phyloP scores from a whole-genome alignment of 2,888 invertebrate species.

The Rhodophaea formosa region DNA sequence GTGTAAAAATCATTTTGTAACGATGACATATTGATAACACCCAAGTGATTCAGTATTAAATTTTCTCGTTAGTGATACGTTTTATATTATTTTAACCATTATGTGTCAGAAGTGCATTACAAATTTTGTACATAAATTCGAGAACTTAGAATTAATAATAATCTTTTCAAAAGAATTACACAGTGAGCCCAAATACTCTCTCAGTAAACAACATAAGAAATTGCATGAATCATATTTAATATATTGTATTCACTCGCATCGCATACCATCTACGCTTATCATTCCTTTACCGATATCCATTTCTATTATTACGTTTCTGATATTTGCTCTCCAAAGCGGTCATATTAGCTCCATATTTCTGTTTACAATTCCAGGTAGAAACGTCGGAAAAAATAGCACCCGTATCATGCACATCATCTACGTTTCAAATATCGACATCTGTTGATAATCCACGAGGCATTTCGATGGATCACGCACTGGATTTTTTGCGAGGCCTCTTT shows the following conservation, averaged over 20 bases:
- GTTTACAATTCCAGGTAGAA: constrained; percentile 47
- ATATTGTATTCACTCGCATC: background rate
- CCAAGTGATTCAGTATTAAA: too few species aligned
- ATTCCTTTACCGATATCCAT: background rate
- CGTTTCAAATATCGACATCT: constrained; percentile 65
- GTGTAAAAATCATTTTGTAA: too few species aligned
- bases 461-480: constrained; percentile 65
- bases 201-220: too few species aligned
- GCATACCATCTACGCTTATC: background rate
- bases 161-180: too few species aligned
- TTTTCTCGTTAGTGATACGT: too few species aligned
- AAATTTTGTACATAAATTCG: too few species aligned
- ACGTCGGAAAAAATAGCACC: constrained; percentile 43
- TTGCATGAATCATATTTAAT: background rate
- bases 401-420: constrained; percentile 58
- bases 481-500: constrained; percentile 59
- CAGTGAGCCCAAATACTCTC: too few species aligned
- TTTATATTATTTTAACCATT: too few species aligned
- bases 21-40: too few species aligned
- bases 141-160: too few species aligned
- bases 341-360: constrained; percentile 23
- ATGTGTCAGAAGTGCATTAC: too few species aligned
- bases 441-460: constrained; percentile 62
- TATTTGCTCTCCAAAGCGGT: constrained; percentile 15
- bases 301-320: background rate